Evolutionary conservation across 2,113 vertebrate genomes (phyloP).

Genomic region (Cyprinodon brontotheroides): DNA sequence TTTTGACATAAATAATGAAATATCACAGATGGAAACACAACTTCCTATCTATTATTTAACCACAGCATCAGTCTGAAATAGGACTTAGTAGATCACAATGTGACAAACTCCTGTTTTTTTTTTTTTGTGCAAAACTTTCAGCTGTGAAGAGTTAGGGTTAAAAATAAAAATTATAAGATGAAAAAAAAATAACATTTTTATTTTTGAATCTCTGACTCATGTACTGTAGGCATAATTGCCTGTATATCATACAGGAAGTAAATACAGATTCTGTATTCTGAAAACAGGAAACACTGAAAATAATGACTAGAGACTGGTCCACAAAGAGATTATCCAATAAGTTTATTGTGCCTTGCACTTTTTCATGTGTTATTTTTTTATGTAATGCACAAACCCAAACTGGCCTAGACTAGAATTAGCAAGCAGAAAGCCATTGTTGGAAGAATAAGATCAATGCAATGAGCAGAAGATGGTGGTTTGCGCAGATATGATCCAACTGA

Average conservation of each 20-base stretch:
- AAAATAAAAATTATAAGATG: too few relatives aligned
- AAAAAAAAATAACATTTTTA: background rate
- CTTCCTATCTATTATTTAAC: slow-evolving; percentile 59
- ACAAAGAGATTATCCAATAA: too few relatives aligned
- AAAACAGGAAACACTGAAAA: too few relatives aligned
- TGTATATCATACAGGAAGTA: too few relatives aligned
- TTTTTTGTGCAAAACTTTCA: background rate
- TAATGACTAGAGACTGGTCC: too few relatives aligned
- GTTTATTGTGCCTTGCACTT: too few relatives aligned
- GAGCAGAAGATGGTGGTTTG: background rate
- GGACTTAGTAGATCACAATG: background rate
- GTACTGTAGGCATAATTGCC: too few relatives aligned
- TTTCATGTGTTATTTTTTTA: too few relatives aligned
- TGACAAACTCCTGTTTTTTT: background rate
- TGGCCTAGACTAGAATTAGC: too few relatives aligned
- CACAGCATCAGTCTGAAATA: slow-evolving; percentile 1
- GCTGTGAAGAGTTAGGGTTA: background rate
- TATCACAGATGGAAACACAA: slow-evolving; percentile 34
- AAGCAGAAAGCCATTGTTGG: too few relatives aligned
- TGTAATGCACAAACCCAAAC: too few relatives aligned
- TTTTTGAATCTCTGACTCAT: background rate
- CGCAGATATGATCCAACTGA: background rate
- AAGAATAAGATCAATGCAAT: background rate
- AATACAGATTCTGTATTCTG: too few relatives aligned
- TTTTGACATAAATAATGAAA: slow-evolving; percentile 59